Evolutionary conservation across 2,888 invertebrate species (phyloP).

Genomic region (Slavum lentiscoides): DNA sequence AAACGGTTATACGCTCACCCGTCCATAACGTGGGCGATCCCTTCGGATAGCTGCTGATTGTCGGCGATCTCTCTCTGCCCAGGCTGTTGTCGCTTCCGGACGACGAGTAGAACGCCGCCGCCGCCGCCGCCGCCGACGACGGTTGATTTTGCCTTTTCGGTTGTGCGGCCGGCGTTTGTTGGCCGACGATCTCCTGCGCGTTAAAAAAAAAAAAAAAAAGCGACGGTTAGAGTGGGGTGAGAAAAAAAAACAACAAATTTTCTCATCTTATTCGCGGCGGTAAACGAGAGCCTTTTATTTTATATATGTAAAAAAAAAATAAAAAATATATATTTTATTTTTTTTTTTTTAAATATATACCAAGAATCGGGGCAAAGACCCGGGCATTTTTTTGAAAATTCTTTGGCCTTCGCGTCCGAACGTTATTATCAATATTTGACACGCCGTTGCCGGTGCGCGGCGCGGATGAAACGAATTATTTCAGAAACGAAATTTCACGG

Average conservation of each 20-base stretch:
- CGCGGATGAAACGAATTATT: too few species aligned
- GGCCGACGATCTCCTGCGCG: constrained; percentile 2
- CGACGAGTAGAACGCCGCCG: constrained; percentile 15
- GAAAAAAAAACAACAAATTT: neutral
- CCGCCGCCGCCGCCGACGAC: neutral
- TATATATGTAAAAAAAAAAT: too few species aligned
- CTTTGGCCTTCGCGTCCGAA: too few species aligned
- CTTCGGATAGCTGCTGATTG: constrained; percentile 37
- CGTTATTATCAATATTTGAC: too few species aligned
- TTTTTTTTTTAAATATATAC: too few species aligned
- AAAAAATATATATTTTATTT: too few species aligned
- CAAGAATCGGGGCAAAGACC: constrained; percentile 10
- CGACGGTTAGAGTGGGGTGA: neutral
- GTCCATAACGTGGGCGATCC: constrained; percentile 39
- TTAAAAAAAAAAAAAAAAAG: neutral
- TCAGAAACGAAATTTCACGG: too few species aligned
- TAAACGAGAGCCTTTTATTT: too few species aligned
- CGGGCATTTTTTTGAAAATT: constrained; percentile 10
- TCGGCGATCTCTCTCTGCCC: constrained; percentile 38
- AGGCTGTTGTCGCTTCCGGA: constrained; percentile 50
- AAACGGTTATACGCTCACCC: neutral
- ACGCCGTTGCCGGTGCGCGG: too few species aligned
- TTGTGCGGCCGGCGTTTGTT: neutral
- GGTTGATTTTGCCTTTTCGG: constrained; percentile 18
- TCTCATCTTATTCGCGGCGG: too few species aligned